phyloP scores from a whole-genome alignment of 2,888 invertebrate species.

The Drosophila dives region DNA sequence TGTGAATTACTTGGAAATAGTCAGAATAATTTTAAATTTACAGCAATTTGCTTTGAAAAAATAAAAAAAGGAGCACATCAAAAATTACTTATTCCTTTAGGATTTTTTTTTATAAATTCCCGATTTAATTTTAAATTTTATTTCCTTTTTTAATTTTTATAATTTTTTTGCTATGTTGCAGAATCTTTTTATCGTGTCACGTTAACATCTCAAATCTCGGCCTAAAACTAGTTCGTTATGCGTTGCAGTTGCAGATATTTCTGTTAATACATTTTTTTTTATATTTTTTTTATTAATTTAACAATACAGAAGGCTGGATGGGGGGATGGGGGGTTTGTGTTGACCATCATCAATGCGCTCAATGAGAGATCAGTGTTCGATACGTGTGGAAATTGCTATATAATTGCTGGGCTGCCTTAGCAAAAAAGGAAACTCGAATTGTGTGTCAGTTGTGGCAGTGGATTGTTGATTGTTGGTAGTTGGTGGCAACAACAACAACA shows the following conservation, averaged over 20 bases:
- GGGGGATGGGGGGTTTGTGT: background rate
- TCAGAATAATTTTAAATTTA: no score
- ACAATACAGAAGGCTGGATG: constrained; percentile 8
- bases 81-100: background rate
- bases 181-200: background rate
- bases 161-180: background rate
- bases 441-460: constrained; percentile 51
- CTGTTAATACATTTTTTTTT: background rate
- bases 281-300: constrained; percentile 53
- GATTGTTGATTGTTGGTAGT: constrained; percentile 1
- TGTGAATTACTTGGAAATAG: no score
- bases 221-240: constrained; percentile 37
- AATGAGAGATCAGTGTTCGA: constrained; percentile 77
- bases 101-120: background rate
- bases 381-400: constrained; percentile 79
- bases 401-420: constrained; percentile 68
- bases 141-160: background rate
- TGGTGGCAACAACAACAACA: constrained; percentile 20
- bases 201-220: background rate
- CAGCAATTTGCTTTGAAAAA: no score
- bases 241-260: background rate
- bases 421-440: constrained; percentile 67
- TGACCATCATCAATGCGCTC: constrained; percentile 27
- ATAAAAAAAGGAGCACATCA: background rate
- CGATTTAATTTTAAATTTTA: accelerated